Evolutionary conservation across 1,140 invertebrate species (phyloP).

Genomic region (Cyphomyrmex costatus): DNA sequence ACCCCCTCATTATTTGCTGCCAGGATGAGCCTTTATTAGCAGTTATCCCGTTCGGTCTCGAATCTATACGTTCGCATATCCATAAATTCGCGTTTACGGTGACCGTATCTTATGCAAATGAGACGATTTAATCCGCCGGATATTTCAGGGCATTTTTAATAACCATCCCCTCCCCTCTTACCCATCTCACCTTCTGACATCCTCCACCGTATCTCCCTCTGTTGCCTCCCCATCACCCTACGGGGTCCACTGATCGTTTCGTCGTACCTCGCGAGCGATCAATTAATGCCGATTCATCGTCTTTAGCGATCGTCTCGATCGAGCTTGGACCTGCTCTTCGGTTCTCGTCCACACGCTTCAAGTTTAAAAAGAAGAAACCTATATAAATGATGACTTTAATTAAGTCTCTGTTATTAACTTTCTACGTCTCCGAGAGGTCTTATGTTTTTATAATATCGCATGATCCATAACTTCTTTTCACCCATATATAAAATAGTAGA

Average conservation of each 20-base stretch:
- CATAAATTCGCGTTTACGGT: slow-evolving; percentile 86
- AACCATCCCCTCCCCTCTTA: slow-evolving; percentile 54
- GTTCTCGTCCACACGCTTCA: slow-evolving; percentile 12
- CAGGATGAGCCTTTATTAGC: slow-evolving; percentile 84
- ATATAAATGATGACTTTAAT: slow-evolving; percentile 56
- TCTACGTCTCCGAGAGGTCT: slow-evolving; percentile 23
- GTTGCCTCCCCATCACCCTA: slow-evolving; percentile 64
- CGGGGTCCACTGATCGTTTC: slow-evolving; percentile 66
- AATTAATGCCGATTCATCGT: slow-evolving; percentile 73
- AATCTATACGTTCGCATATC: slow-evolving; percentile 86
- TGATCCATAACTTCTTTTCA: slow-evolving; percentile 14
- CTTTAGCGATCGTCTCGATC: slow-evolving; percentile 58
- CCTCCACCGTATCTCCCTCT: slow-evolving; percentile 49
- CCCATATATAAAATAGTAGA: not conserved
- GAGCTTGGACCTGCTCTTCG: slow-evolving; percentile 32
- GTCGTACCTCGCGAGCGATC: slow-evolving; percentile 65
- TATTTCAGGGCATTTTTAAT: slow-evolving; percentile 85
- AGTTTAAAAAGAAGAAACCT: slow-evolving; percentile 41
- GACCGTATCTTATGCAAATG: slow-evolving; percentile 86
- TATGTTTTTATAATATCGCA: slow-evolving; percentile 33
- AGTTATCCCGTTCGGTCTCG: slow-evolving; percentile 84
- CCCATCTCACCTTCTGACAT: slow-evolving; percentile 26
- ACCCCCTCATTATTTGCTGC: slow-evolving; percentile 82
- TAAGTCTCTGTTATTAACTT: slow-evolving; percentile 47
- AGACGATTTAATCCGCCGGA: slow-evolving; percentile 85